These are phyloP conservation scores for Enteromius afrohamiltoni DNA, from an alignment of 2,797 vertebrate species.

Conservation along the genomic window DNA sequence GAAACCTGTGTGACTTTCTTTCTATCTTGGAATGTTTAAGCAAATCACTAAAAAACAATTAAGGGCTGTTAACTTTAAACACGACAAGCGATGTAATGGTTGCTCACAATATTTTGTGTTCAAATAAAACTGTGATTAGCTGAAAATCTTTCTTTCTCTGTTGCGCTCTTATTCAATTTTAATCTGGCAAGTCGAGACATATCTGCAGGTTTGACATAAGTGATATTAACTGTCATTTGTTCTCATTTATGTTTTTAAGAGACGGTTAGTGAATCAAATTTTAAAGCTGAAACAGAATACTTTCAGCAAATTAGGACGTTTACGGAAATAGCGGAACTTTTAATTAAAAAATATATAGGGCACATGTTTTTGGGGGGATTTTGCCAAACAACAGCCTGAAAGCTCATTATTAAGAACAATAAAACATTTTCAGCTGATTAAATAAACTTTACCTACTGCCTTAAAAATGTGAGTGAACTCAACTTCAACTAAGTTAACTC, in stretches of 20 bases:
- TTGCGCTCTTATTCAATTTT: background rate
- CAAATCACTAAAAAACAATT: background rate
- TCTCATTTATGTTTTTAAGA: background rate
- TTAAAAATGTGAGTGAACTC: background rate
- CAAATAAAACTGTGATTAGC: conserved; percentile 26
- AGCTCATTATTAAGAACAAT: background rate
- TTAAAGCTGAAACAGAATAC: background rate
- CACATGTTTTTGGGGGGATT: too few relatives aligned
- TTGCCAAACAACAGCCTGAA: background rate
- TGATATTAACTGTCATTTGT: background rate
- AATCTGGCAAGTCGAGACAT: background rate
- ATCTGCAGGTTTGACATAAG: background rate
- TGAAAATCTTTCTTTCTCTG: background rate
- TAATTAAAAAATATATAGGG: background rate
- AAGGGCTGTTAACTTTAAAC: background rate
- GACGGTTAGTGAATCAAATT: background rate
- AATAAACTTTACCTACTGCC: background rate
- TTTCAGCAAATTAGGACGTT: background rate
- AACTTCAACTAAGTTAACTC: too few relatives aligned
- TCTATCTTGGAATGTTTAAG: background rate
- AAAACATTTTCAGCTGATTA: background rate
- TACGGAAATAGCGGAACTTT: background rate
- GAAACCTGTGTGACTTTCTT: background rate
- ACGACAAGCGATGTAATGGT: background rate
- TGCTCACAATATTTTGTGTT: background rate